Evolutionary conservation across 2,113 vertebrate species (phyloP), one percentile per base, ranked within the genome.

Genomic region (Halichoerus grypus): DNA sequence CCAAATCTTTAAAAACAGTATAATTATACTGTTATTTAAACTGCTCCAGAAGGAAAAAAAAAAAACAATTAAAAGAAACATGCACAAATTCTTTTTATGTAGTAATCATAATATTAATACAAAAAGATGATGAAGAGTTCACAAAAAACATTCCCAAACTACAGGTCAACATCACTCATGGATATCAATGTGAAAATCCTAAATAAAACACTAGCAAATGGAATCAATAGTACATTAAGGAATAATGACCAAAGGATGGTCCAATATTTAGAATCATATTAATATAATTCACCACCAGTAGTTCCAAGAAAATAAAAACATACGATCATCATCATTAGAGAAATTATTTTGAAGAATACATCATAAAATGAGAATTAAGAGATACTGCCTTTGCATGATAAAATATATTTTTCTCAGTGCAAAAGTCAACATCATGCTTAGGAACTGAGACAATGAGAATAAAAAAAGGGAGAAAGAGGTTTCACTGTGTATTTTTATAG

Each of bases 281-380:
- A 88, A 84, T 42, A 57, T 87, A 77, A 87, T 72, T 72, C 22
- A 89, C 63, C 57, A 57, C 4, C 5, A 67, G 49, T 74, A 67
- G 39, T 84, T 95, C 26, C 33, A 97, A 81, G 57, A 81, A 89
- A 92, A 94, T 22, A 67, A 92, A 94, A 91, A 49, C 13, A 80
- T 42, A 36, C 1, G 71, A 76, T 31, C 18, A 61, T 71, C 39
- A 71, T 1, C n/a, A 59, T 33, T 46, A 59, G 74, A 49, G 74
- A 28, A 72, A 10, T n/a, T 59, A 82, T 65, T 1, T 61, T 82
- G 72, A 92, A 53, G 5, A 88, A 93, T 24, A 63, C 11, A 59
- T 5, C 13, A 55, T 95, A 69, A 76, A 92, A 89, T 51, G 63
- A 83, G 5, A 92, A 89, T 71, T 82, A 83, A 91, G 14, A 51